phyloP scores from a whole-genome alignment of 1,140 invertebrate species.

The Tetramorium parvispinum region DNA sequence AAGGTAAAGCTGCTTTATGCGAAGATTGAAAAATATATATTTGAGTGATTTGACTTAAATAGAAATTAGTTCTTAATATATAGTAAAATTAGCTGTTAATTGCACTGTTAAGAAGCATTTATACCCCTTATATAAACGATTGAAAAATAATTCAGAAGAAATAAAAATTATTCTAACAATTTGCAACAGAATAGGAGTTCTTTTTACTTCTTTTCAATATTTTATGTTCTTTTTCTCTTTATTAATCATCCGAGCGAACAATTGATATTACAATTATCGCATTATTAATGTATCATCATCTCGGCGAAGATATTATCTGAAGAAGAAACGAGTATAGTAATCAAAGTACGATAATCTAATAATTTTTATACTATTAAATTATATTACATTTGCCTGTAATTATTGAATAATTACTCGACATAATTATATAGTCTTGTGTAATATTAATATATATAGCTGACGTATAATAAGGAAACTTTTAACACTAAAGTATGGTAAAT shows the following conservation, averaged over 20 bases:
- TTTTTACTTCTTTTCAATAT: conserved; percentile 10
- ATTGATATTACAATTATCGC: neutral
- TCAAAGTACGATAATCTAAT: neutral
- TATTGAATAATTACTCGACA: neutral
- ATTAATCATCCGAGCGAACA: neutral
- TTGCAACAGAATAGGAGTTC: conserved; percentile 45
- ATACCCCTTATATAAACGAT: conserved; percentile 55
- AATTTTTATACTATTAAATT: neutral
- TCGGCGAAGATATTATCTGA: neutral
- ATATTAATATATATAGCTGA: neutral
- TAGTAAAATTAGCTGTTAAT: conserved; percentile 50
- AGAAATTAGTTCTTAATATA: conserved; percentile 54
- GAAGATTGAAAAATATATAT: conserved; percentile 29
- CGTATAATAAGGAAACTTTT: neutral
- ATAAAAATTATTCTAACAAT: conserved; percentile 63
- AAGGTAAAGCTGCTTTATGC: neutral
- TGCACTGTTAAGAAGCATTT: conserved; percentile 61
- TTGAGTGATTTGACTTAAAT: conserved; percentile 49
- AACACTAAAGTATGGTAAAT: neutral
- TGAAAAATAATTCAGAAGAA: conserved; percentile 51
- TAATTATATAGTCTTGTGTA: neutral
- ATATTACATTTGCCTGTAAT: neutral
- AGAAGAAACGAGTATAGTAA: neutral
- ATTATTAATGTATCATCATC: neutral
- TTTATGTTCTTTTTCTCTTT: conserved; percentile 5